Percentiles rank a stretch among this genome's conserved stretches.
Evolutionary conservation across 2,113 vertebrate species (phyloP).

Genomic region (Hypanus sabinus): DNA sequence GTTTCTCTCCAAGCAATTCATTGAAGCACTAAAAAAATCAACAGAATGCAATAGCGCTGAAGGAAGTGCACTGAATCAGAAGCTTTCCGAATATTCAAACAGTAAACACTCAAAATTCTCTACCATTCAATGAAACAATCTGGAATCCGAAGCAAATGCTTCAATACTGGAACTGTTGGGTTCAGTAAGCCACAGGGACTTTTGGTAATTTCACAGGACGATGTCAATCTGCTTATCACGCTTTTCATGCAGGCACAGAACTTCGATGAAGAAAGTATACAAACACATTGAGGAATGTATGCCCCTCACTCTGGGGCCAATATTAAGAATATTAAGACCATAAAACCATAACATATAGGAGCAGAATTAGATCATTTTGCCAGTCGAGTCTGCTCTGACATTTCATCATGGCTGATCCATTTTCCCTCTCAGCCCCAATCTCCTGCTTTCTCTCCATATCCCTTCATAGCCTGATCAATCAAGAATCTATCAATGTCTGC

Average conservation of each 20-base stretch:
- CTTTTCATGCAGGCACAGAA: background rate
- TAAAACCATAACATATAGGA: no score
- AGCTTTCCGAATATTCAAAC: background rate
- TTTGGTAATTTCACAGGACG: background rate
- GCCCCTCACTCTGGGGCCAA: background rate
- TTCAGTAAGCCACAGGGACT: background rate
- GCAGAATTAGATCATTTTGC: no score
- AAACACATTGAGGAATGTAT: background rate
- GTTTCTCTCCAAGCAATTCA: background rate
- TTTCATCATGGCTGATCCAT: no score
- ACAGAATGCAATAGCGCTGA: background rate
- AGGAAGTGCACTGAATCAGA: background rate
- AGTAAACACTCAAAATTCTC: background rate
- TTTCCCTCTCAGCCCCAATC: no score
- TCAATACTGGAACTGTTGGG: background rate
- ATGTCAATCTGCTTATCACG: background rate
- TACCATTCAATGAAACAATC: background rate
- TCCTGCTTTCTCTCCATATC: no score
- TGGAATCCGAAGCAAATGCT: background rate
- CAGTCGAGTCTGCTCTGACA: no score
- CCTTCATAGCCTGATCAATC: no score
- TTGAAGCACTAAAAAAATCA: background rate
- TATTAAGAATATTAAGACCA: no score
- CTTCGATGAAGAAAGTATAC: background rate
- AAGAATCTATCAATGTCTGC: no score